phyloP scores from a whole-genome alignment of 1,140 invertebrate genomes.

The Protaetia brevitarsis region DNA sequence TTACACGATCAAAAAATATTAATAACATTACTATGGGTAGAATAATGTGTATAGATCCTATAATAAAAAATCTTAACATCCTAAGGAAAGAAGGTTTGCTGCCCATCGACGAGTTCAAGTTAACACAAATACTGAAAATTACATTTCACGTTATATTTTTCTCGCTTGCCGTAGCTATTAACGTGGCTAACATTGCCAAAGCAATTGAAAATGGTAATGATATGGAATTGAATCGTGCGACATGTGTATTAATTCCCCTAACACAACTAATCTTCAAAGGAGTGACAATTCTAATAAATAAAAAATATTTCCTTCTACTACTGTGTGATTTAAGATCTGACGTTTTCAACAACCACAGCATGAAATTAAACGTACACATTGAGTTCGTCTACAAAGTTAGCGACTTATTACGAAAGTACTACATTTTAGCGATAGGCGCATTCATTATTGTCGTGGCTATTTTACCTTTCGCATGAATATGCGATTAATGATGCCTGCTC shows the following conservation, averaged over 20 bases:
- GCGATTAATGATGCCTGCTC: background rate
- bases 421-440: background rate
- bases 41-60: too few species aligned
- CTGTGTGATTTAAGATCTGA: background rate
- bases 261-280: background rate
- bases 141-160: too few species aligned
- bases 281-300: background rate
- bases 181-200: too few species aligned
- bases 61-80: too few species aligned
- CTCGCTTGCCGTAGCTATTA: too few species aligned
- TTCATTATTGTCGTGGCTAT: background rate
- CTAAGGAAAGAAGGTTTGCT: too few species aligned
- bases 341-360: background rate
- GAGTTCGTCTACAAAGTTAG: background rate
- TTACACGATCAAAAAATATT: too few species aligned
- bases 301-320: background rate
- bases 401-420: background rate
- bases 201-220: background rate
- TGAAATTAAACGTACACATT: background rate
- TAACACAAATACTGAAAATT: too few species aligned
- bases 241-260: background rate
- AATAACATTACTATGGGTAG: too few species aligned
- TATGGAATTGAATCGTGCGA: background rate
- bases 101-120: too few species aligned
- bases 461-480: background rate